Evolutionary conservation across 2,113 vertebrate genomes (phyloP), one percentile per base, ranked within the genome.

Genomic region (Corydoras maculifer): DNA sequence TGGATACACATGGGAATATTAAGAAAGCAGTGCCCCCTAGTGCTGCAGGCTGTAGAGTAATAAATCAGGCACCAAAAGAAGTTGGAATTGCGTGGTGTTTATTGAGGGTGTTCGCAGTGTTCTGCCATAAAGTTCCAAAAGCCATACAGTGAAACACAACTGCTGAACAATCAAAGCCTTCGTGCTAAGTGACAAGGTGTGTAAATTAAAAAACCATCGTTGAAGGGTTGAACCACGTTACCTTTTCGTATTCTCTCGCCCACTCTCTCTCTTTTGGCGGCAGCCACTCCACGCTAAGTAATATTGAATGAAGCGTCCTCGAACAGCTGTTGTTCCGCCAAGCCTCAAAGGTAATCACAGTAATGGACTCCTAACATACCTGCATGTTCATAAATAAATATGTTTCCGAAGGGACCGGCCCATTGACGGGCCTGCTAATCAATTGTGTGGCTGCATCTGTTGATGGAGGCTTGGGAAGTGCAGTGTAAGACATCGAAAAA

Each of bases 311-410:
- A 87, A 86, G 83, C 75, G 81, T 89, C 86, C 86, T 86, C 86
- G 84, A 86, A 87, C 88, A 90, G 88, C 88, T 89, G 88, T 87
- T 88, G 83, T 87, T 88, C 79, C 80, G 83, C 86, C 85, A 84
- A 83, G 85, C 85, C 87, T 89, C 87, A 85, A 81, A 87, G 86
- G 87, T 88, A 91, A 91, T 91, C 89, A 84, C 65, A 73, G 86
- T 91, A 91, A 91, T 91, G 88, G 88, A 86, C 87, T 85, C 85
- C 85, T 87, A 90, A 88, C 84, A 84, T 89, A 86, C 88, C 83
- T 85, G 85, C 87, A 88, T 88, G 85, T 81, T 86, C 86, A 88
- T 88, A 89, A 88, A 91, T 89, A 91, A 87, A 88, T 87, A 88
- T 87, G 86, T 89, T 89, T 88, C 83, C 85, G 79, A 89, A 86